phyloP scores from a whole-genome alignment of 2,888 invertebrate genomes.

The Ornithoptera priamus region DNA sequence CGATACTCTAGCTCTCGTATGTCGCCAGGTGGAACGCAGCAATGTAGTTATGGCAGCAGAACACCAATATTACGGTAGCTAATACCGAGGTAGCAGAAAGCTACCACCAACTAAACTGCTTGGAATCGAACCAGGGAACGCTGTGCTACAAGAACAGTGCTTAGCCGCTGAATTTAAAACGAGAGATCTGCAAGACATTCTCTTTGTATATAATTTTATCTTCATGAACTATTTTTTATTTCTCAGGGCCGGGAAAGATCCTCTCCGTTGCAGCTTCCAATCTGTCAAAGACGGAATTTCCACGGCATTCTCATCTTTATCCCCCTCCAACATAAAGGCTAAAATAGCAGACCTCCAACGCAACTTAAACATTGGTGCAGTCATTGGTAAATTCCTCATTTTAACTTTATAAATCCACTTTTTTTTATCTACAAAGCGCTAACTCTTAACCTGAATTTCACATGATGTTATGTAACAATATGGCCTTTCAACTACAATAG shows the following conservation, averaged over 20 bases:
- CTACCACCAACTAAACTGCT: no score
- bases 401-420: conserved; percentile 34
- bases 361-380: conserved; percentile 60
- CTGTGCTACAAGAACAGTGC: no score
- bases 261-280: conserved; percentile 89
- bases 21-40: no score
- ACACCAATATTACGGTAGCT: neutral
- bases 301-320: conserved; percentile 88
- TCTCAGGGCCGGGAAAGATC: conserved; percentile 87
- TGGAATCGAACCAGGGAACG: no score
- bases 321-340: conserved; percentile 93
- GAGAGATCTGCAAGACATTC: neutral
- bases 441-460: neutral
- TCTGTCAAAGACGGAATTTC: conserved; percentile 90
- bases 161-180: no score
- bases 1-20: no score
- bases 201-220: neutral
- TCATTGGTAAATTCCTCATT: conserved; percentile 70
- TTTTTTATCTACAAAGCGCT: neutral
- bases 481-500: no score
- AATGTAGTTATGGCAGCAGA: no score
- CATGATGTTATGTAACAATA: no score
- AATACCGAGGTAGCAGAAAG: no score
- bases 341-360: conserved; percentile 92
- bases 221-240: neutral